phyloP scores from a whole-genome alignment of 1,140 invertebrate genomes.

The Archivesica marissinica region DNA sequence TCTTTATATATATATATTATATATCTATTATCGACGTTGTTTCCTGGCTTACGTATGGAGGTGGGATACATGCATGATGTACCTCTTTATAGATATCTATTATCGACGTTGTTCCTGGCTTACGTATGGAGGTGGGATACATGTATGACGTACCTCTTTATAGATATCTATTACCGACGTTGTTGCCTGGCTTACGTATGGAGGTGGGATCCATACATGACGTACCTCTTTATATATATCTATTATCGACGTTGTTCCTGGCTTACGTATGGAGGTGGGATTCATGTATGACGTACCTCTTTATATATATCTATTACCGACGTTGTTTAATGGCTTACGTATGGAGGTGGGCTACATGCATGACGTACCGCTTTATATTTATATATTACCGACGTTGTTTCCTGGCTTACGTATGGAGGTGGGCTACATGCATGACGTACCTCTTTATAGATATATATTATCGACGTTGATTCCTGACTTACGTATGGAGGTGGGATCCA shows the following conservation, averaged over 20 bases:
- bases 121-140: background rate
- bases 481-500: slow-evolving; percentile 1
- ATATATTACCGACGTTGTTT: background rate
- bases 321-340: background rate
- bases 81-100: background rate
- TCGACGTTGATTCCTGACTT: background rate
- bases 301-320: background rate
- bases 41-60: background rate
- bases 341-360: background rate
- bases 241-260: background rate
- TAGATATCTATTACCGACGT: background rate
- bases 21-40: background rate
- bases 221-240: background rate
- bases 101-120: background rate
- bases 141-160: background rate
- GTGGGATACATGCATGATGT: background rate
- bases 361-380: background rate
- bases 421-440: background rate
- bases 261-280: background rate
- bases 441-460: background rate
- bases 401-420: background rate
- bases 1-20: no score
- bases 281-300: background rate
- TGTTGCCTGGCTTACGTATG: background rate
- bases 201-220: background rate